phyloP scores from a whole-genome alignment of 2,113 vertebrate genomes.

The Calidris pugnax region DNA sequence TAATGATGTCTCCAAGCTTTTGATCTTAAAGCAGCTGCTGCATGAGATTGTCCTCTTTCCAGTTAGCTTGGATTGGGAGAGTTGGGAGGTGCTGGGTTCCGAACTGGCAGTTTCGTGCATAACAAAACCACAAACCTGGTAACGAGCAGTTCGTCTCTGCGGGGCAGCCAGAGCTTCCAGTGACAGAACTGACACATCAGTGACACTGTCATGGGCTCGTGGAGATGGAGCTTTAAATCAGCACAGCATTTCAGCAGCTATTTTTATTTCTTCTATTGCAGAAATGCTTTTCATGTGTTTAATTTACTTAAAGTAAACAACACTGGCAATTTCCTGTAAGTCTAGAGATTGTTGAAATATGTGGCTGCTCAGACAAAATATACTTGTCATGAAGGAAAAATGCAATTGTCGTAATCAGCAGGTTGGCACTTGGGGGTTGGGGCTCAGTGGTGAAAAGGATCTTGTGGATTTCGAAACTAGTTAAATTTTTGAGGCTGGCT shows the following conservation, averaged over 20 bases:
- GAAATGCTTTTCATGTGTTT: conserved; percentile 7
- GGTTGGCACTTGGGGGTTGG: background rate
- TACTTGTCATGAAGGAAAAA: conserved; percentile 1
- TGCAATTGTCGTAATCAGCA: background rate
- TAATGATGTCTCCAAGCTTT: background rate
- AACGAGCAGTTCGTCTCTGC: background rate
- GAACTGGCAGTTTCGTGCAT: background rate
- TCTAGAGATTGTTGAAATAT: background rate
- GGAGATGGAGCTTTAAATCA: background rate
- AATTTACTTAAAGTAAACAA: conserved; percentile 22
- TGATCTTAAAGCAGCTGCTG: background rate
- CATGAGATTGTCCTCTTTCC: background rate
- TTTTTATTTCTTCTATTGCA: background rate
- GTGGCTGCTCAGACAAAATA: conserved; percentile 19
- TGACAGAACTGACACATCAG: background rate
- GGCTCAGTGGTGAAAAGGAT: background rate
- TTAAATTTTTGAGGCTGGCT: background rate
- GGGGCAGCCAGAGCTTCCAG: background rate
- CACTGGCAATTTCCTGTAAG: background rate
- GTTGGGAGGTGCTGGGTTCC: background rate
- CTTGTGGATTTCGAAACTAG: background rate
- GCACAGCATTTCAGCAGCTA: background rate
- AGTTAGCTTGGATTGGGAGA: background rate
- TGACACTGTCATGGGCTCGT: background rate
- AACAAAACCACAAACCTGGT: background rate